These are phyloP conservation scores for Microtus richardsoni DNA, from an alignment of 2,113 vertebrate species.

Conservation along the genomic window DNA sequence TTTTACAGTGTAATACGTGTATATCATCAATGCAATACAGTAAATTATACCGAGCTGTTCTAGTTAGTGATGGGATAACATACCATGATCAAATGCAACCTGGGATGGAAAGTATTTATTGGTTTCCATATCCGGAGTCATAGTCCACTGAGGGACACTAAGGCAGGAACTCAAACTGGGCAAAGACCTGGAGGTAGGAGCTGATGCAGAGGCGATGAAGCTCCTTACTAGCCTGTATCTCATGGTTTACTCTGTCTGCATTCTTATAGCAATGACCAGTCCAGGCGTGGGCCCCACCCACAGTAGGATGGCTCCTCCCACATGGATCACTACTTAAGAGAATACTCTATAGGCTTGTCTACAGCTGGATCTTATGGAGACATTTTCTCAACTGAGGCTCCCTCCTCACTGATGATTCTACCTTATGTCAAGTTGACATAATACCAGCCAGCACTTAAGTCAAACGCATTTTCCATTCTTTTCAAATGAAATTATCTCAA, in stretches of 20 bases:
- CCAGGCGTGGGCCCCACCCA: neutral
- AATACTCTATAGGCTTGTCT: neutral
- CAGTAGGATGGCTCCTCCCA: neutral
- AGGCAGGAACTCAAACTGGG: neutral
- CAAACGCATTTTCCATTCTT: slow-evolving; percentile 42
- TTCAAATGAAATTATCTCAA: slow-evolving; percentile 71
- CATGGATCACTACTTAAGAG: neutral
- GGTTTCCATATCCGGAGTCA: neutral
- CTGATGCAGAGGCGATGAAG: neutral
- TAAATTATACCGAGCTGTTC: slow-evolving; percentile 26
- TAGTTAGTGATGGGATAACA: neutral
- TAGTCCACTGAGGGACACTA: neutral
- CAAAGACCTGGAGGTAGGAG: neutral
- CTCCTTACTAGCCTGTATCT: neutral
- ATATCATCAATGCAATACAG: slow-evolving; percentile 37
- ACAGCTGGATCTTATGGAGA: neutral
- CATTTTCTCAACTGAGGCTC: neutral
- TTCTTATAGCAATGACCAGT: neutral
- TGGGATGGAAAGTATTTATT: neutral
- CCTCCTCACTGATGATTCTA: neutral
- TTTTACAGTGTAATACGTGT: neutral
- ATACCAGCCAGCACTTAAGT: neutral
- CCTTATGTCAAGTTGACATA: neutral
- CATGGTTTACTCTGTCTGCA: neutral
- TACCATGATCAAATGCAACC: neutral